Evolutionary conservation across 2,797 vertebrate species (phyloP), one percentile per base, ranked within the genome.

Genomic region (Hoplostethus atlanticus): DNA sequence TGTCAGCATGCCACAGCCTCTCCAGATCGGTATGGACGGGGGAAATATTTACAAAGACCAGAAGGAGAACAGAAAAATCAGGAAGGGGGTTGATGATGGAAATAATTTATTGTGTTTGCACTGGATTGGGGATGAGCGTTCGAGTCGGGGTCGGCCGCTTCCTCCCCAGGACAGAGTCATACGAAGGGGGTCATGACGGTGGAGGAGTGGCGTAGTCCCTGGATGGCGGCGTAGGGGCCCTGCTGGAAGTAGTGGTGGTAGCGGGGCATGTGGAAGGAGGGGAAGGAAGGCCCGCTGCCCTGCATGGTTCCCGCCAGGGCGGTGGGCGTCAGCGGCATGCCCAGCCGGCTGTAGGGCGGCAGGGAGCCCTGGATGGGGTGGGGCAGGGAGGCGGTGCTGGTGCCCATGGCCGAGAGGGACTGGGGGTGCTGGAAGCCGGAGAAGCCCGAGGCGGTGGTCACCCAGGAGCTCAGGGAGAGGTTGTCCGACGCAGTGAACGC

Each of bases 161-260:
- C 79, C 71, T 77, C 64, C 63, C 53, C 3, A 13, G 68, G 65
- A 28, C 0, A 53, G 83, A 93, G 93, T 99, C 96, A 99, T 97
- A 99, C 98, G 17, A 99, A 99, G 0, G 97, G 98, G 0, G 98
- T 99, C 98, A 99, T 99, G 90, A 99, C 98, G 2, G 98, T 95
- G 0, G 97, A 98, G 76, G 98, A 97, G 90, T 99, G 98, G 69
- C 98, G 97, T 72, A 99, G 96, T 96, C 97, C 97, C 89, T 99
- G 98, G 89, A 99, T 98, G 83, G 98, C 97, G 1, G 98, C 98
- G 2, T 99, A 99, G 58, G 98, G 98, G 62, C 98, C 98, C 91
- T 99, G 98, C 93, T 99, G 98, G 72, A 99, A 99, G 90, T 99
- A 99, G 88, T 99, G 98, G 86, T 99, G 98, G 88, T 99, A 99